Evolutionary conservation across 2,888 invertebrate genomes (phyloP).

Genomic region (Cryptus armator): DNA sequence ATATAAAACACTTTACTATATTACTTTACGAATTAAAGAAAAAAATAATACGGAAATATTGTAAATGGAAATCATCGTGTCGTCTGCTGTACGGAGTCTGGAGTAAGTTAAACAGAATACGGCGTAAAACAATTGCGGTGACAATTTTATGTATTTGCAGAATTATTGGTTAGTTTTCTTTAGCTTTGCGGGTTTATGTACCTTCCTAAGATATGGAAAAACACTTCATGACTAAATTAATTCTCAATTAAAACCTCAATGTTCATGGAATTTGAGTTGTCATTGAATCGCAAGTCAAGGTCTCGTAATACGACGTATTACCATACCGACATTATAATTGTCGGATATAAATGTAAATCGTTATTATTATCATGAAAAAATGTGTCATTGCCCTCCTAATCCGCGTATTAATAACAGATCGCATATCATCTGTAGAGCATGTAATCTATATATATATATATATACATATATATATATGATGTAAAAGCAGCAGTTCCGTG

Average conservation of each 20-base stretch:
- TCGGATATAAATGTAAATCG: slow-evolving; percentile 44
- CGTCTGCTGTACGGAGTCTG: too few relatives aligned
- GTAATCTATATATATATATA: slow-evolving; percentile 4
- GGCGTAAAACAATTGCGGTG: too few relatives aligned
- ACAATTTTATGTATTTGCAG: too few relatives aligned
- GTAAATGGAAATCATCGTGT: too few relatives aligned
- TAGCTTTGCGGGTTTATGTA: too few relatives aligned
- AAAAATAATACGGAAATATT: too few relatives aligned
- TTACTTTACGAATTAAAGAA: too few relatives aligned
- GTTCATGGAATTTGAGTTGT: not conserved
- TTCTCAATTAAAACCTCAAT: not conserved
- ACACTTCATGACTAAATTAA: not conserved
- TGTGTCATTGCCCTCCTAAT: slow-evolving; percentile 40
- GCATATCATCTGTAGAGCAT: slow-evolving; percentile 47
- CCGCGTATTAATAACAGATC: slow-evolving; percentile 56
- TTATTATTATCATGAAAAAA: slow-evolving; percentile 58
- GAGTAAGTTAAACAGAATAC: too few relatives aligned
- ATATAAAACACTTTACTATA: too few relatives aligned
- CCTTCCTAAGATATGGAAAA: too few relatives aligned
- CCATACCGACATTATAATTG: slow-evolving; percentile 45
- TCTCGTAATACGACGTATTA: slow-evolving; percentile 2
- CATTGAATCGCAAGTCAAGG: not conserved
- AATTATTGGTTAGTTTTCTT: too few relatives aligned
- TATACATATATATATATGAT: slow-evolving; percentile 10
- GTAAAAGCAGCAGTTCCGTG: slow-evolving; percentile 52